Evolutionary conservation across 2,797 vertebrate species (phyloP).

Genomic region (Typhlichthys eigenmanni): DNA sequence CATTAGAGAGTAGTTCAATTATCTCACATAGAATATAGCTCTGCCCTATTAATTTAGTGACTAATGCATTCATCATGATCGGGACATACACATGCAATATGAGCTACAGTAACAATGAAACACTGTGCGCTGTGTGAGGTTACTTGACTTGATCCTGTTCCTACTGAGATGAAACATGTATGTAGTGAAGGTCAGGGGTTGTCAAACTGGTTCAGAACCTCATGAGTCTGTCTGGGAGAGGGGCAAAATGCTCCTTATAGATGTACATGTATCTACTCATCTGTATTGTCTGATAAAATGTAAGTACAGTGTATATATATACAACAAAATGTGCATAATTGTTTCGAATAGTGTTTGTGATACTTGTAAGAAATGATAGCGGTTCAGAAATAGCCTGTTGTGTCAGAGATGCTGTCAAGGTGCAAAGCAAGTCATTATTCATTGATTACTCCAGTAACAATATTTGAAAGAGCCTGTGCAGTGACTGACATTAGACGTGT

Average conservation of each 20-base stretch:
- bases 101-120: too few relatives aligned
- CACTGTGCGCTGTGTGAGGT: too few relatives aligned
- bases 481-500: constrained; percentile 28
- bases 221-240: too few relatives aligned
- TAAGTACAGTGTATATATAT: too few relatives aligned
- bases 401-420: background rate
- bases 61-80: constrained; percentile 60
- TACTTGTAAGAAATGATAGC: too few relatives aligned
- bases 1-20: constrained; percentile 59
- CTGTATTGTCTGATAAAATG: too few relatives aligned
- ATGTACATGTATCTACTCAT: too few relatives aligned
- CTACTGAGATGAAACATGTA: background rate
- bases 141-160: too few relatives aligned
- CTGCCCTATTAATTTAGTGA: constrained; percentile 50
- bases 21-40: constrained; percentile 53
- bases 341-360: too few relatives aligned
- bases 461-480: constrained; percentile 1
- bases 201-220: background rate
- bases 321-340: too few relatives aligned
- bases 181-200: background rate
- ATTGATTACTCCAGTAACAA: constrained; percentile 19
- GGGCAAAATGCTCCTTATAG: too few relatives aligned
- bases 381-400: background rate
- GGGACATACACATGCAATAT: constrained; percentile 3
- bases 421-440: background rate